phyloP scores from a whole-genome alignment of 2,888 invertebrate species.

The Halictus ligatus region DNA sequence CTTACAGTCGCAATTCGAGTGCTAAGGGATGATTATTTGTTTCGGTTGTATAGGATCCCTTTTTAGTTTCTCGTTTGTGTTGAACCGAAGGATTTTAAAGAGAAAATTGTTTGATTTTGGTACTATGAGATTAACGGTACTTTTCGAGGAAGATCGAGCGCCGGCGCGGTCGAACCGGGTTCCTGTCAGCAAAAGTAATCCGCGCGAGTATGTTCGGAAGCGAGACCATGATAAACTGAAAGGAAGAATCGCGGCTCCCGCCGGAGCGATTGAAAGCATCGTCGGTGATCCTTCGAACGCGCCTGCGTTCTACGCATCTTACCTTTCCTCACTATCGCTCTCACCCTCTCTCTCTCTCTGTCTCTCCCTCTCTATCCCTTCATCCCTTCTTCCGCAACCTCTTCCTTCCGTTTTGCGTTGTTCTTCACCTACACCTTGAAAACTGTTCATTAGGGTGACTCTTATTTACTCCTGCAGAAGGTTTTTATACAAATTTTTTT shows the following conservation, averaged over 20 bases:
- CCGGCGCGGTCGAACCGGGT: not conserved
- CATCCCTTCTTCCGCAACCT: too few species aligned
- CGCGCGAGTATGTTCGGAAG: conserved; percentile 53
- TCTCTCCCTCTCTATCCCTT: too few species aligned
- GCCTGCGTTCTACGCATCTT: conserved; percentile 61
- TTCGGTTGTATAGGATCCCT: not conserved
- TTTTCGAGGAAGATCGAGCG: not conserved
- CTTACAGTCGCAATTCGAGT: too few species aligned
- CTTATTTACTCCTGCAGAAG: too few species aligned
- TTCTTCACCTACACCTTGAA: too few species aligned
- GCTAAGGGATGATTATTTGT: too few species aligned
- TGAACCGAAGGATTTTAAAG: not conserved
- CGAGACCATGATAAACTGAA: conserved; percentile 64
- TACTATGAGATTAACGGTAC: not conserved
- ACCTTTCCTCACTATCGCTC: not conserved
- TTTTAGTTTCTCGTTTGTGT: not conserved
- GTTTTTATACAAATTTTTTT: too few species aligned
- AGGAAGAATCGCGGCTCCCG: conserved; percentile 65
- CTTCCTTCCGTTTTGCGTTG: too few species aligned
- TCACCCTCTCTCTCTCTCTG: not conserved
- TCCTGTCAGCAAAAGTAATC: not conserved
- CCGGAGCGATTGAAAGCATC: conserved; percentile 56
- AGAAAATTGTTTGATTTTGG: not conserved
- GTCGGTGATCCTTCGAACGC: conserved; percentile 47
- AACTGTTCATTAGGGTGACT: too few species aligned